These are phyloP conservation scores for Agrypnia vestita DNA, from an alignment of 1,140 invertebrate genomes.

Conservation along the genomic window DNA sequence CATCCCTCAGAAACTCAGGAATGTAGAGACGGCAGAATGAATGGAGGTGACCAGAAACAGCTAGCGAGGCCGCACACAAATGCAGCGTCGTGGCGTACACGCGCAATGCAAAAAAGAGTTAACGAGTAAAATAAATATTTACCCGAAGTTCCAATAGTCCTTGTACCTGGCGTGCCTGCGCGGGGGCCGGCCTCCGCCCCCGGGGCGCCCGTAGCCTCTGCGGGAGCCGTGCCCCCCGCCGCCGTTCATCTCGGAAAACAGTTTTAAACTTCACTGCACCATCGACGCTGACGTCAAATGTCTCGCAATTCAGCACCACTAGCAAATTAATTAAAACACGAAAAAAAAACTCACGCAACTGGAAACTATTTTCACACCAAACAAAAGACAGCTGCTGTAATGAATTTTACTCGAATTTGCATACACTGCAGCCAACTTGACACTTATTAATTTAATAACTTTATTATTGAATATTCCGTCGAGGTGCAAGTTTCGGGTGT, in stretches of 20 bases:
- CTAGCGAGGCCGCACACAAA: too few species aligned
- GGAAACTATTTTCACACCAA: background rate
- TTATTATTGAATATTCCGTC: background rate
- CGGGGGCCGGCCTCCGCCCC: conserved; percentile 56
- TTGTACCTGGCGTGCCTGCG: conserved; percentile 57
- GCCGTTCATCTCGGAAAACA: conserved; percentile 50
- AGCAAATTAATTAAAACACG: background rate
- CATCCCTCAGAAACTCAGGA: too few species aligned
- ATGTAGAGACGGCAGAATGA: too few species aligned
- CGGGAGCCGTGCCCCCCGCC: conserved; percentile 54
- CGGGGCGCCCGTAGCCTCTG: conserved; percentile 55
- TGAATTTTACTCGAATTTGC: background rate
- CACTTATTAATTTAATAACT: background rate
- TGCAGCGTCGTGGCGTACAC: too few species aligned
- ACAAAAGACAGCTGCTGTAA: background rate
- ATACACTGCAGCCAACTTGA: conserved; percentile 34
- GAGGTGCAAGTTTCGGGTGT: background rate
- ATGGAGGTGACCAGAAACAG: too few species aligned
- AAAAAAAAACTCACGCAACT: background rate
- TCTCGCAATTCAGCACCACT: background rate
- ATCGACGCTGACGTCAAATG: background rate
- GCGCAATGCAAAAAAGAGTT: too few species aligned
- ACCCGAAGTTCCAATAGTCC: conserved; percentile 60
- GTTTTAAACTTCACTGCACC: background rate
- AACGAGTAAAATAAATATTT: background rate